Evolutionary conservation across 2,113 vertebrate genomes (phyloP).

Genomic region (Echinops telfairi): DNA sequence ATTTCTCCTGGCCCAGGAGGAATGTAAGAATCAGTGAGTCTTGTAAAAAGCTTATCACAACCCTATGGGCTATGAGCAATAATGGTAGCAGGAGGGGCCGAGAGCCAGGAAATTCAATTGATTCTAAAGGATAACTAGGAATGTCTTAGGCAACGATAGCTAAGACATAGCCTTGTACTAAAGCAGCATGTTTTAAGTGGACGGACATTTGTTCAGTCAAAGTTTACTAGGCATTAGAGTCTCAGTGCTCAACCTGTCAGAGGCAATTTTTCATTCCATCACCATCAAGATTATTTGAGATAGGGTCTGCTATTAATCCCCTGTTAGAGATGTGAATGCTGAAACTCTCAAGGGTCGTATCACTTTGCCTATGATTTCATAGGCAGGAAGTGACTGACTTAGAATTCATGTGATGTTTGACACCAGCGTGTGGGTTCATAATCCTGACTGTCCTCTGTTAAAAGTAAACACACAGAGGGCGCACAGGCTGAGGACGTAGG

Average conservation of each 20-base stretch:
- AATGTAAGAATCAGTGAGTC: neutral
- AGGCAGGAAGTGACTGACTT: neutral
- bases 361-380: conserved; percentile 17
- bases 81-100: neutral
- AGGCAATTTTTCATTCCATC: neutral
- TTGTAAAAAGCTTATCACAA: neutral
- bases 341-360: conserved; percentile 20
- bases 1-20: neutral
- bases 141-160: neutral
- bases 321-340: neutral
- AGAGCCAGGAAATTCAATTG: neutral
- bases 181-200: neutral
- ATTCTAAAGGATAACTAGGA: neutral
- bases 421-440: neutral
- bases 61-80: neutral
- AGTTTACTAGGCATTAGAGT: neutral
- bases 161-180: neutral
- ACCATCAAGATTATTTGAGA: neutral
- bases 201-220: neutral
- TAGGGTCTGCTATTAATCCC: neutral
- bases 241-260: neutral
- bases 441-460: neutral
- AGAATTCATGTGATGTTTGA: conserved; percentile 26
- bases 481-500: neutral
- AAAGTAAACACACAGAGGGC: neutral